phyloP scores from a whole-genome alignment of 2,888 invertebrate genomes.

The Cataglyphis rosenhaueri region DNA sequence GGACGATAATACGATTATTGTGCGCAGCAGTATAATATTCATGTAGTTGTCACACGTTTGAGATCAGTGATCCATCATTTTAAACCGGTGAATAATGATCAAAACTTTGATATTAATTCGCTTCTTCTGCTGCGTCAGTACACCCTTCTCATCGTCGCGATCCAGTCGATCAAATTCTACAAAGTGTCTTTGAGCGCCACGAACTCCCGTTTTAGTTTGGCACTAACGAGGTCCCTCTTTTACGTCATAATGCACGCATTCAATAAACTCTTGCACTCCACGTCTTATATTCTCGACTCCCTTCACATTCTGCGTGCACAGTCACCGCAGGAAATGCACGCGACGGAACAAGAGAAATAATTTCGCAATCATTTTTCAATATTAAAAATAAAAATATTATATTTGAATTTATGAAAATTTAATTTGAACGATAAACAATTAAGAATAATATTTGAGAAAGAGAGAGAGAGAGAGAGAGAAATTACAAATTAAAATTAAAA shows the following conservation, averaged over 20 bases:
- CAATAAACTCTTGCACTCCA: constrained; percentile 55
- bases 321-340: neutral
- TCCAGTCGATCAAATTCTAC: constrained; percentile 44
- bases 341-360: neutral
- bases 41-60: neutral
- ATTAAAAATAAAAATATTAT: constrained; percentile 11
- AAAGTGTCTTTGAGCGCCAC: constrained; percentile 67
- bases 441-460: neutral
- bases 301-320: constrained; percentile 1
- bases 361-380: neutral
- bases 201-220: constrained; percentile 74
- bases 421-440: neutral
- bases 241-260: constrained; percentile 74
- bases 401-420: neutral
- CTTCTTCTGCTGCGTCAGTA: neutral
- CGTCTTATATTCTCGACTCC: constrained; percentile 23
- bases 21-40: neutral
- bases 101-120: constrained; percentile 17
- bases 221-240: constrained; percentile 76
- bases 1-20: neutral
- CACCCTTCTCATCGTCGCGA: constrained; percentile 14
- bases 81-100: neutral
- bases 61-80: neutral
- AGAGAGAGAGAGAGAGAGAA: neutral
- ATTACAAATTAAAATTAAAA: neutral